Evolutionary conservation across 2,888 invertebrate genomes (phyloP).

Genomic region (Eupithecia insigniata): DNA sequence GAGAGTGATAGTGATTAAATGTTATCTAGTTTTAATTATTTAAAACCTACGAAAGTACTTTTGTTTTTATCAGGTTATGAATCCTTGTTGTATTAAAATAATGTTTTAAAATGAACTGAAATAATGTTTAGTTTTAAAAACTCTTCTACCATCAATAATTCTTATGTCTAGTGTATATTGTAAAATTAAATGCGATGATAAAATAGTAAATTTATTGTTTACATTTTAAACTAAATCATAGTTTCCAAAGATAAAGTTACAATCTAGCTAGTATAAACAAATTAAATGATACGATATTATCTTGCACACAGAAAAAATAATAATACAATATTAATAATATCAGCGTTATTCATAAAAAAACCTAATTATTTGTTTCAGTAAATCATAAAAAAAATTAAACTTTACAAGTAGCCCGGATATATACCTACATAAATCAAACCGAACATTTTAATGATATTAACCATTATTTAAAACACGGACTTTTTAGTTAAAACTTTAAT

Average conservation of each 20-base stretch:
- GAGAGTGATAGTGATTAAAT: slow-evolving; percentile 85
- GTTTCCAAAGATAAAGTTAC: slow-evolving; percentile 52
- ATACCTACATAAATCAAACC: not conserved
- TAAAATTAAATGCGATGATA: slow-evolving; percentile 61
- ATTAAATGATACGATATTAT: slow-evolving; percentile 44
- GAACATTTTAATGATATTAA: not conserved
- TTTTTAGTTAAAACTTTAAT: not conserved
- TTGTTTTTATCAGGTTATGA: not conserved
- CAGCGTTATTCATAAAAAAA: not conserved
- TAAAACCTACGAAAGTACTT: not conserved
- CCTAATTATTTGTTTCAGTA: not conserved
- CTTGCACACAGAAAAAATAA: slow-evolving; percentile 39
- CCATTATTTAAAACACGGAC: not conserved
- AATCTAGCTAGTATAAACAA: slow-evolving; percentile 50
- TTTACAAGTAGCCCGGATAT: not conserved
- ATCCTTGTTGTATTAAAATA: slow-evolving; percentile 1
- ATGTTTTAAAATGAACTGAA: not conserved
- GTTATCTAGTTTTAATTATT: not conserved
- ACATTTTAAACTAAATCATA: slow-evolving; percentile 59
- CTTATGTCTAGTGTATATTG: slow-evolving; percentile 9
- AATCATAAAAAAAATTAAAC: not conserved
- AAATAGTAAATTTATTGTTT: slow-evolving; percentile 80
- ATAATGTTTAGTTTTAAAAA: not conserved
- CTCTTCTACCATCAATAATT: not conserved
- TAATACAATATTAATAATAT: not conserved